Percentiles rank a stretch among this genome's conserved stretches.
Evolutionary conservation across 2,888 invertebrate genomes (phyloP).

Genomic region (Euplexia lucipara): DNA sequence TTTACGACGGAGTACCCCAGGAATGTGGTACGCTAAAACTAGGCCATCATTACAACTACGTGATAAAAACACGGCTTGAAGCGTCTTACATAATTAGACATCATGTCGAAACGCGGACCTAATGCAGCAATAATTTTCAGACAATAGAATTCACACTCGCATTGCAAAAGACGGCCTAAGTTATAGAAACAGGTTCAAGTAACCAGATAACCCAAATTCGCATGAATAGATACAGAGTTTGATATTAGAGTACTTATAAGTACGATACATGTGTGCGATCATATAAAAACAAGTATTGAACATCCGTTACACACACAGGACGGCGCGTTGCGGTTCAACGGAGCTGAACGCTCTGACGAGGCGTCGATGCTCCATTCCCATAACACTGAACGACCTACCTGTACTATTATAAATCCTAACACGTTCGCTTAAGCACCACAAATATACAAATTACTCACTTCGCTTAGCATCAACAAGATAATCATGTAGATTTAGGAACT

Average conservation of each 20-base stretch:
- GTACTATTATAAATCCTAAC: conserved; percentile 61
- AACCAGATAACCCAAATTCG: conserved; percentile 75
- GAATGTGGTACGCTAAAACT: conserved; percentile 38
- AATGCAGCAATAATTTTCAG: conserved; percentile 68
- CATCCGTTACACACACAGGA: conserved; percentile 87
- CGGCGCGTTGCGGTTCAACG: conserved; percentile 86
- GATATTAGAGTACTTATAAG: conserved; percentile 59
- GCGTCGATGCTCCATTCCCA: conserved; percentile 72
- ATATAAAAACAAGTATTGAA: conserved; percentile 77
- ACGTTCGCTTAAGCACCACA: conserved; percentile 76
- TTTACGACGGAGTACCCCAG: conserved; percentile 5
- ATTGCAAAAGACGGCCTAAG: conserved; percentile 70
- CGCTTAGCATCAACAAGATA: conserved; percentile 79
- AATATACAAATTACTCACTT: conserved; percentile 72
- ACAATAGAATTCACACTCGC: conserved; percentile 80
- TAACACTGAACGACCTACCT: conserved; percentile 61
- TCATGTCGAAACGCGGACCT: conserved; percentile 61
- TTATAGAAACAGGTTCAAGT: conserved; percentile 68
- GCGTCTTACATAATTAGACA: conserved; percentile 64
- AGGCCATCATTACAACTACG: conserved; percentile 36
- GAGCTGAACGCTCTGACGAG: conserved; percentile 85
- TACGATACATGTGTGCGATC: conserved; percentile 62
- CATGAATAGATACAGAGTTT: conserved; percentile 62
- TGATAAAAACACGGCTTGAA: conserved; percentile 46
- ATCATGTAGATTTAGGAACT: conserved; percentile 74